Percentiles rank a stretch among this genome's conserved stretches.
phyloP scores from a whole-genome alignment of 1,140 invertebrate genomes.

The Triops longicaudatus region DNA sequence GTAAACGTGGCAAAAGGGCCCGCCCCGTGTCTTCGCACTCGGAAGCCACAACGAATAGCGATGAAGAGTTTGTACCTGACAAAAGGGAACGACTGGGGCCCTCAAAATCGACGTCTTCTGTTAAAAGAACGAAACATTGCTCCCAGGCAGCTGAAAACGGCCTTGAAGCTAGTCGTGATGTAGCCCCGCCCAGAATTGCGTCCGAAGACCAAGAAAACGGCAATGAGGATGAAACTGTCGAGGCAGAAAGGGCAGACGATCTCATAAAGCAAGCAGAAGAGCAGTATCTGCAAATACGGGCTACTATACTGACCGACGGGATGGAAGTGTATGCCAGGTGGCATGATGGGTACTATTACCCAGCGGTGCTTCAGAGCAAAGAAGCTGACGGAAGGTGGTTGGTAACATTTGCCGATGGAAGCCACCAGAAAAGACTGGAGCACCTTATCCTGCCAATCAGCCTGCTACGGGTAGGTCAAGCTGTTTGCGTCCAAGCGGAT shows the following conservation, averaged over 20 bases:
- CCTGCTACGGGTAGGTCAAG: neutral
- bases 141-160: neutral
- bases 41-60: neutral
- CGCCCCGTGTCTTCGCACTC: neutral
- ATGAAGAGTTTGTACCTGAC: neutral
- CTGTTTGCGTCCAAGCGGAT: neutral
- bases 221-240: too few species aligned
- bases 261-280: neutral
- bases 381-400: neutral
- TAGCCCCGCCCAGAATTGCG: too few species aligned
- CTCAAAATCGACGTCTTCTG: neutral
- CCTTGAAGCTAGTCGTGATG: too few species aligned
- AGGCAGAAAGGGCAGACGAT: neutral
- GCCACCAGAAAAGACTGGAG: neutral
- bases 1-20: neutral
- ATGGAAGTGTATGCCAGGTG: neutral
- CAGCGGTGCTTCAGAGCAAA: neutral
- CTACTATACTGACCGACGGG: neutral
- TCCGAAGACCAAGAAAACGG: too few species aligned
- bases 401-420: neutral
- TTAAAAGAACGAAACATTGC: neutral
- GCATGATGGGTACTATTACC: neutral
- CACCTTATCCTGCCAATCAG: neutral
- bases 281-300: neutral
- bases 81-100: neutral